Percentiles rank a stretch among this genome's conserved stretches.
Evolutionary conservation across 2,888 invertebrate species (phyloP).

Genomic region (Choreutis nemorana): DNA sequence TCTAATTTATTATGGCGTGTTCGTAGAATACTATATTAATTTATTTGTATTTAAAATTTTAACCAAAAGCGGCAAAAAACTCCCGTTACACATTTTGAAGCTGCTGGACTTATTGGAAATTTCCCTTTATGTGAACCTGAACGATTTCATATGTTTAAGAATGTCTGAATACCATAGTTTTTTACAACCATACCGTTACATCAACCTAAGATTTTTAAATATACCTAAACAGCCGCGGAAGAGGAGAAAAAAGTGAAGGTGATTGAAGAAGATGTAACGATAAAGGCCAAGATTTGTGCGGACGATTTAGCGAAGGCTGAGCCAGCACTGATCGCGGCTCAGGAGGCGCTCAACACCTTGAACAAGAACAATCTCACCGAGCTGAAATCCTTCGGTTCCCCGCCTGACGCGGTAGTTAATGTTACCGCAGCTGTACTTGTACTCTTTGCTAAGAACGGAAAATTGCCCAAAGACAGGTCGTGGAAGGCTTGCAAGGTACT

Average conservation of each 20-base stretch:
- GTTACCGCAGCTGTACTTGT: constrained; percentile 90
- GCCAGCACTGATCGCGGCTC: constrained; percentile 88
- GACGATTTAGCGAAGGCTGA: constrained; percentile 91
- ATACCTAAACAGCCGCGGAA: constrained; percentile 74
- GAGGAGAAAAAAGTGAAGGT: constrained; percentile 91
- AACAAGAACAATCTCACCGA: constrained; percentile 95
- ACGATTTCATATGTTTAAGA: too few species aligned
- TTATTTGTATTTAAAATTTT: too few species aligned
- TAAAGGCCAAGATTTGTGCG: constrained; percentile 85
- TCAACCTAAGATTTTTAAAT: too few species aligned
- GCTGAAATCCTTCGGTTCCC: constrained; percentile 91
- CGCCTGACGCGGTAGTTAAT: constrained; percentile 87
- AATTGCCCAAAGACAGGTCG: constrained; percentile 88
- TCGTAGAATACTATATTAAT: too few species aligned
- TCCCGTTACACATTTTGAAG: too few species aligned
- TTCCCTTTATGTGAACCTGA: too few species aligned
- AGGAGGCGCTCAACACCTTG: constrained; percentile 89
- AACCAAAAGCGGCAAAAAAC: too few species aligned
- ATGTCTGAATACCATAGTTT: too few species aligned
- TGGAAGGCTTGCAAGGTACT: constrained; percentile 90
- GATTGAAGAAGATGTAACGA: constrained; percentile 87
- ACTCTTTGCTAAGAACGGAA: constrained; percentile 82
- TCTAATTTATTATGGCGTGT: too few species aligned
- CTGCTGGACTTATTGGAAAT: too few species aligned
- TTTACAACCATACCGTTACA: too few species aligned